Conservation (phyloP, 2,113 vertebrate species). For the Hippocampus abdominalis region DNA sequence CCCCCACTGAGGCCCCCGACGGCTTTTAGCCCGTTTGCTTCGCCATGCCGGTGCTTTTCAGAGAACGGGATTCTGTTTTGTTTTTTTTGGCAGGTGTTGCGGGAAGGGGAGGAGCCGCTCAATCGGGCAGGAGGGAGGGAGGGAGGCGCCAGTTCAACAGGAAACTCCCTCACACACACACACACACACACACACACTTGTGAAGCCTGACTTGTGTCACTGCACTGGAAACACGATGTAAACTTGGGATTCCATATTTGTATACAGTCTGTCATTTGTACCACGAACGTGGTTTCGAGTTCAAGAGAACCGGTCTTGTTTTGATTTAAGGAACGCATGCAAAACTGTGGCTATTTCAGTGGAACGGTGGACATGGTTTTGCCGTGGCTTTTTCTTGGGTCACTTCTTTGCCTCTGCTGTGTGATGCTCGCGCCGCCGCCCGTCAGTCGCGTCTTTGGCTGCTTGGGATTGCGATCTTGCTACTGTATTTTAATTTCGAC, state of each 20-base stretch:
- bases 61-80: neutral
- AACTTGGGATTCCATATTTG: constrained; percentile 17
- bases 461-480: constrained; percentile 1
- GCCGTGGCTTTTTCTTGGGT: constrained; percentile 39
- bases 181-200: constrained; percentile 1
- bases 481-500: neutral
- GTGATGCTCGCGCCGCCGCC: constrained; percentile 19
- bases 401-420: neutral
- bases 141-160: neutral
- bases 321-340: constrained; percentile 71
- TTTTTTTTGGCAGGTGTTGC: neutral
- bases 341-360: constrained; percentile 61
- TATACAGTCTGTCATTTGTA: constrained; percentile 61
- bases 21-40: neutral
- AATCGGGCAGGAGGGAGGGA: neutral
- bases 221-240: constrained; percentile 69
- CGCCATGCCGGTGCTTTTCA: neutral
- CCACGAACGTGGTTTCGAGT: constrained; percentile 68
- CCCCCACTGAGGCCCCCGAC: neutral
- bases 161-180: neutral
- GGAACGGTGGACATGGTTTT: constrained; percentile 34
- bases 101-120: neutral
- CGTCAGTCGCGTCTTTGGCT: neutral
- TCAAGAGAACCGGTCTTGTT: constrained; percentile 12
- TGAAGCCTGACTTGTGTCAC: constrained; percentile 61